Evolutionary conservation across 1,140 invertebrate genomes (phyloP).

Genomic region (Lepidurus packardi): DNA sequence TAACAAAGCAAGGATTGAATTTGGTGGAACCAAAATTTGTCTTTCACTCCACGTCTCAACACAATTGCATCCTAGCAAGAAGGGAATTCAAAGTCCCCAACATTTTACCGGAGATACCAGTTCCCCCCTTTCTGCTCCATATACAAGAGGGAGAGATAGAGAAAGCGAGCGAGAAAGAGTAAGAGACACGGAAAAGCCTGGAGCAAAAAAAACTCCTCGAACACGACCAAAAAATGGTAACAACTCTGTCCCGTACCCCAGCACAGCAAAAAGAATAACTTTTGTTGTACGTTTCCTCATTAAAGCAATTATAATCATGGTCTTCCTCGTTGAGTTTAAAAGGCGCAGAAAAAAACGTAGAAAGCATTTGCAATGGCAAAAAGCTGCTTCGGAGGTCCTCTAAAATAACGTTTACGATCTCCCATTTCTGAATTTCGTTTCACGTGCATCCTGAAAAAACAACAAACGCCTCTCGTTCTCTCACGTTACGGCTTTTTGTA

Average conservation of each 20-base stretch:
- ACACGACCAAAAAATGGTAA: conserved; percentile 9
- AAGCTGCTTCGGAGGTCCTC: too few relatives aligned
- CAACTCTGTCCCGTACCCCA: background rate
- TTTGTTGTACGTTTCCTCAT: conserved; percentile 12
- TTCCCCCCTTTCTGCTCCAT: background rate
- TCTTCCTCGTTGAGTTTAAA: background rate
- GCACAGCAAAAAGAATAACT: background rate
- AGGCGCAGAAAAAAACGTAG: background rate
- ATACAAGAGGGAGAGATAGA: too few relatives aligned
- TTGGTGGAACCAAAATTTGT: conserved; percentile 18
- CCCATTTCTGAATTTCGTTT: background rate
- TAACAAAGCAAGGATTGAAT: conserved; percentile 7
- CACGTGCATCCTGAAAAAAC: background rate
- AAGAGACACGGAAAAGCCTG: background rate
- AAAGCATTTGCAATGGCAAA: background rate
- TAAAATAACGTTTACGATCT: background rate
- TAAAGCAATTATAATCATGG: conserved; percentile 20
- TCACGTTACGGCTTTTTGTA: conserved; percentile 15
- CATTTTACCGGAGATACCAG: conserved; percentile 12
- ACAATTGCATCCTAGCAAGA: conserved; percentile 8
- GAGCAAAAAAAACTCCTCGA: background rate
- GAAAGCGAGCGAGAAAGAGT: background rate
- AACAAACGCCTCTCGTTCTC: background rate
- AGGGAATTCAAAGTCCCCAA: conserved; percentile 9
- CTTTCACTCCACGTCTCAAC: conserved; percentile 18